Base-by-base conservation (phyloP, 2,797 vertebrate genomes). In the Centroberyx gerrardi region DNA sequence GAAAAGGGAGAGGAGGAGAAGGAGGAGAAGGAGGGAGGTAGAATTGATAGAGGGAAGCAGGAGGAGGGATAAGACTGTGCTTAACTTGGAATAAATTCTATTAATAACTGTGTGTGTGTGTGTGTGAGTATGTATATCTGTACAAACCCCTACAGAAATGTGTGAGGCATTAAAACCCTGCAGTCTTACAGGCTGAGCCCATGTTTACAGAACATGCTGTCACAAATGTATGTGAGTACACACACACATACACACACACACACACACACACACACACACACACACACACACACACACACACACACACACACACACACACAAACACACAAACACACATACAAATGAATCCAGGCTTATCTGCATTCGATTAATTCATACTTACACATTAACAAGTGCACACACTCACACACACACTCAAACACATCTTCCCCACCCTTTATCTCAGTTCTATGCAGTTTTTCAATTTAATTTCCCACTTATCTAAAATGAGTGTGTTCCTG, bases 101-200 rank as follows among this genome's bases (percentile, higher is more conserved):
- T 82, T 72, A 82, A 84, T 88, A 80, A 79, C 79, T 85, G 29
- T 74, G 15, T 31, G 18, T 62, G 40, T 85, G 29, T 74, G 15
- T 31, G 18, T 62, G 40, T 27, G 27, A 44, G 28, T 49, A 8
- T 31, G 51, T 38, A 7, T 51, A 22, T 54, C 22, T 54, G 22
- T 36, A 33, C 6, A 33, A 55, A 22, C 29, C n/a, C 13, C 58
- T 15, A 60, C 8, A 61, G 49, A 56, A 64, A 63, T 27, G 13
- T 54, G n/a, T 48, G 18, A 29, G 48, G 44, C 42, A 67, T 64
- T 76, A 49, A 75, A 63, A 69, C 58, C 18, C 61, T 63, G 33
- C 55, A 67, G 62, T 49, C 22, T 8, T 4, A 48, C 33, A 27
- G 15, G 63, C 63, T 66, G 9, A 52, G 28, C 27, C 28, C 10